Conservation (phyloP, 2,113 vertebrate species). For the Eretmochelys imbricata region DNA sequence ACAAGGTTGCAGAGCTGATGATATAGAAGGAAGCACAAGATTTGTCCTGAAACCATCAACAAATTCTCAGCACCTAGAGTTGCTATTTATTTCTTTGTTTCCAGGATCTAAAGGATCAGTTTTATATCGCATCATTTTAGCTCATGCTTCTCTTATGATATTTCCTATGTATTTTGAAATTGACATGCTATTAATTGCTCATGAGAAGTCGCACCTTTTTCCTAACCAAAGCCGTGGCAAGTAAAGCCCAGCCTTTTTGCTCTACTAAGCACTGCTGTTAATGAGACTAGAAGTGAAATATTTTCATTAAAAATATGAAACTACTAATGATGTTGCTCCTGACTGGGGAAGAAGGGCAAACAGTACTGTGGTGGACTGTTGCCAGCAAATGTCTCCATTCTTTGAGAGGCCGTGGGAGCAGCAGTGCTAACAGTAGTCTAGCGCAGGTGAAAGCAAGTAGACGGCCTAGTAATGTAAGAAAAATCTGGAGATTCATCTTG, state of each 20-base stretch:
- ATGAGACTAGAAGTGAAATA: not conserved
- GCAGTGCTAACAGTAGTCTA: not conserved
- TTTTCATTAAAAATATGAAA: not conserved
- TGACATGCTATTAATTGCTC: conserved; percentile 35
- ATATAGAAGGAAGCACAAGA: not conserved
- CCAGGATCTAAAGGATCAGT: not conserved
- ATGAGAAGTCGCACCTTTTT: not conserved
- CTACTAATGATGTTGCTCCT: not conserved
- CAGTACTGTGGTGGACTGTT: not conserved
- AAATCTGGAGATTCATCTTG: not conserved
- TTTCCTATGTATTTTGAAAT: conserved; percentile 38
- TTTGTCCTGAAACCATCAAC: not conserved
- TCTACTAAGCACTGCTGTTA: conserved; percentile 41
- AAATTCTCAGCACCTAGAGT: not conserved
- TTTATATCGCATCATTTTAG: not conserved
- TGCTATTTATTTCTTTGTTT: conserved; percentile 29
- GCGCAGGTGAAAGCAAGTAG: not conserved
- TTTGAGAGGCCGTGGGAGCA: not conserved
- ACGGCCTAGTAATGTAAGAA: not conserved
- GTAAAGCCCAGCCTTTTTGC: conserved; percentile 10
- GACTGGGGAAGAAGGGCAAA: not conserved
- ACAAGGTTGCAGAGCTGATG: not conserved
- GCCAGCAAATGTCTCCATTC: not conserved
- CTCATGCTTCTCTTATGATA: conserved; percentile 20
- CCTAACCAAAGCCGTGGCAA: conserved; percentile 11